Conservation (phyloP, 2,797 vertebrate species). For the Lepilemur ruficaudatus region DNA sequence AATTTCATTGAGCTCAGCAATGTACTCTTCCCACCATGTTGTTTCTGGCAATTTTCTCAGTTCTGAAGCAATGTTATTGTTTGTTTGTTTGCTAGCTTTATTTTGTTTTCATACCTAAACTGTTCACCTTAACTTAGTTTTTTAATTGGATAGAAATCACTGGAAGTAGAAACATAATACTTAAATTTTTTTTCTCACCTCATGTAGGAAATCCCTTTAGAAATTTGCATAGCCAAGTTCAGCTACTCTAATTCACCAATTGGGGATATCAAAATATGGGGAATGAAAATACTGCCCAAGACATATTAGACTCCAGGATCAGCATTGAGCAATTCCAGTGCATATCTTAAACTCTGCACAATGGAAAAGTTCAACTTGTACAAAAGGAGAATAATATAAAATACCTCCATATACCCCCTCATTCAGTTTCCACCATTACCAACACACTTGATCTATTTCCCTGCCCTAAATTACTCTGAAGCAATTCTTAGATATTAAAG, state of each 20-base stretch:
- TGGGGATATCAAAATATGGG: not conserved
- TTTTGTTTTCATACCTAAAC: not conserved
- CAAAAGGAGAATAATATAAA: not conserved
- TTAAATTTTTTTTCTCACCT: not conserved
- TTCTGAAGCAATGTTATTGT: not conserved
- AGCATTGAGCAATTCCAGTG: not conserved
- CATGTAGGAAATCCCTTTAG: not conserved
- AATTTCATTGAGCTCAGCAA: not conserved
- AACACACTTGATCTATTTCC: not conserved
- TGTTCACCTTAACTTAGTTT: conserved; percentile 38
- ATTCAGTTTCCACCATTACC: not conserved
- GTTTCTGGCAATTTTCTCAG: not conserved
- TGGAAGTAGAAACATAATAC: not conserved
- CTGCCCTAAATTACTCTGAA: not conserved
- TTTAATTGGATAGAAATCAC: conserved; percentile 35
- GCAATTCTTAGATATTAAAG: not conserved
- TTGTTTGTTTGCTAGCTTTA: conserved; percentile 10
- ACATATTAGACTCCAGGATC: not conserved
- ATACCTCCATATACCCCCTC: not conserved
- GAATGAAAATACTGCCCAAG: not conserved
- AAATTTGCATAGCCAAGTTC: not conserved
- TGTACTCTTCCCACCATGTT: not conserved
- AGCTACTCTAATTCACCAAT: not conserved
- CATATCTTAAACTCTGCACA: not conserved
- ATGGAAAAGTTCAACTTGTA: not conserved